These are phyloP conservation scores for Anseranas semipalmata DNA, from an alignment of 2,113 vertebrate genomes.

Conservation along the genomic window DNA sequence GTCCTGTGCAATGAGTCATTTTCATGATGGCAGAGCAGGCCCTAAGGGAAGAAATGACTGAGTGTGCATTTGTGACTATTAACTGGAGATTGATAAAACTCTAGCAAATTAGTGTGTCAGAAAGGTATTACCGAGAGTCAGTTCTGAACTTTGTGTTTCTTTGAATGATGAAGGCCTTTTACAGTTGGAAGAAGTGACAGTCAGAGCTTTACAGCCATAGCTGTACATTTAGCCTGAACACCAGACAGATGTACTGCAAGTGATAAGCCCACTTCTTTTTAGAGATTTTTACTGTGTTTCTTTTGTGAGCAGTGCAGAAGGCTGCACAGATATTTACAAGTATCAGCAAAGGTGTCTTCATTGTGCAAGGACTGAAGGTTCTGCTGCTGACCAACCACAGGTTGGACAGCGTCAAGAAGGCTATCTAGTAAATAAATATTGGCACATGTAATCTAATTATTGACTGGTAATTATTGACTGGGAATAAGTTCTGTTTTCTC, in stretches of 20 bases:
- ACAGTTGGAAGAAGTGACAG: not conserved
- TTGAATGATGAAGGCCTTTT: not conserved
- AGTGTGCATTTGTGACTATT: not conserved
- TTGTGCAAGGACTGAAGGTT: rapidly evolving
- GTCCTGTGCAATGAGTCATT: not conserved
- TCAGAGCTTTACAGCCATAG: not conserved
- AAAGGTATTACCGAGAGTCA: not conserved
- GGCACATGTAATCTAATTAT: not conserved
- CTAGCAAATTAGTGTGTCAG: not conserved
- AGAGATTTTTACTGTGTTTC: not conserved
- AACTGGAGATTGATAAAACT: not conserved
- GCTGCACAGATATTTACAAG: not conserved
- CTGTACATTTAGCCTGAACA: not conserved
- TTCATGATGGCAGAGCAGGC: not conserved
- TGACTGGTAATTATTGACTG: not conserved
- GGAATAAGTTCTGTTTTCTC: not conserved
- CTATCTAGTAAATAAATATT: not conserved
- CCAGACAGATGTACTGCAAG: not conserved
- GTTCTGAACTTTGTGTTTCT: not conserved
- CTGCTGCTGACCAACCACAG: not conserved
- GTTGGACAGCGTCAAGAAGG: not conserved
- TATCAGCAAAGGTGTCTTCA: not conserved
- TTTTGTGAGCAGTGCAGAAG: not conserved
- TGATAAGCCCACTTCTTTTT: not conserved
- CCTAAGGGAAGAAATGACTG: not conserved